Conservation (phyloP, 2,113 vertebrate species). For the Chaenocephalus aceratus region DNA sequence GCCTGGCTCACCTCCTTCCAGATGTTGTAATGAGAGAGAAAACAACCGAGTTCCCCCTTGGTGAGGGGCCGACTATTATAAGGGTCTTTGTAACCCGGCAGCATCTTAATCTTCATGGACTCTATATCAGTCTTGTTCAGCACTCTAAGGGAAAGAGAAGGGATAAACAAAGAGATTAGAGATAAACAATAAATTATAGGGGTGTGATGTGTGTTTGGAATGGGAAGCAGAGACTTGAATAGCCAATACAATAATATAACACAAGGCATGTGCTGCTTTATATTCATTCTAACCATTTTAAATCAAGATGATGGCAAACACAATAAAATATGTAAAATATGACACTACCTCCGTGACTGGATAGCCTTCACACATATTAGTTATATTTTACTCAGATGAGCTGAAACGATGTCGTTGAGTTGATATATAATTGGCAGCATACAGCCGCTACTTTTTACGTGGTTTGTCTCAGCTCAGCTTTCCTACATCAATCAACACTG, state of each 20-base stretch:
- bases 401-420: neutral
- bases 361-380: neutral
- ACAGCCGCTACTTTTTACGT: slow-evolving; percentile 36
- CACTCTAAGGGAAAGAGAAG: slow-evolving; percentile 79
- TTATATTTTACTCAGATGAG: neutral
- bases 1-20: slow-evolving; percentile 91
- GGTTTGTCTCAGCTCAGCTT: slow-evolving; percentile 49
- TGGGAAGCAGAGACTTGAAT: neutral
- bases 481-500: slow-evolving; percentile 38
- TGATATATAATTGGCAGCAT: slow-evolving; percentile 23
- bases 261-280: neutral
- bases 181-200: slow-evolving; percentile 14
- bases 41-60: slow-evolving; percentile 93
- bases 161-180: slow-evolving; percentile 17
- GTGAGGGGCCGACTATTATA: slow-evolving; percentile 93
- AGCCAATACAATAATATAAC: neutral
- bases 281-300: neutral
- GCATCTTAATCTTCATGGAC: slow-evolving; percentile 90
- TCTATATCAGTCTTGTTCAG: slow-evolving; percentile 89
- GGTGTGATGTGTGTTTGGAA: neutral
- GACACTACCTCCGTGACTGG: neutral
- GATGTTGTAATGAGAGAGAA: slow-evolving; percentile 93
- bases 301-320: neutral
- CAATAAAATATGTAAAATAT: slow-evolving; percentile 15
- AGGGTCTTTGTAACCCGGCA: slow-evolving; percentile 92